Evolutionary conservation across 2,797 vertebrate genomes (phyloP).

Genomic region (Lepus oiostolus): DNA sequence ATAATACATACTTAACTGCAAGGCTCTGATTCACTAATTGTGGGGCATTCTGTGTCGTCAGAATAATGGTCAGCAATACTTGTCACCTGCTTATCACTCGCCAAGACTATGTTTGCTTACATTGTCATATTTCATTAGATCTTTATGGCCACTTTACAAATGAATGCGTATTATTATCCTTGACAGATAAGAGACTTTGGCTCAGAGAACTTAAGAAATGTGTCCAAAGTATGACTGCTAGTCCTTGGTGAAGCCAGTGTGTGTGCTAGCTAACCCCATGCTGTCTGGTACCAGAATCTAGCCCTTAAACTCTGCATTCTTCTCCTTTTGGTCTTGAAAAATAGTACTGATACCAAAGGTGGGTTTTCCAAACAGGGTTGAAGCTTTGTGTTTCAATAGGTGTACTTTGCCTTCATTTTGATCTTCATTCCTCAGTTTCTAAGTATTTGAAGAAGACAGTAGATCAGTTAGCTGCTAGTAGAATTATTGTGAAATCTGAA

Average conservation of each 20-base stretch:
- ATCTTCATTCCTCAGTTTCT: conserved; percentile 43
- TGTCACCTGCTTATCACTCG: neutral
- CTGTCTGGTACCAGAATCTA: neutral
- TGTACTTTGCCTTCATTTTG: neutral
- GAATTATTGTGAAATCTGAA: neutral
- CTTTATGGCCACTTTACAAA: neutral
- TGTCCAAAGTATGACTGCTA: neutral
- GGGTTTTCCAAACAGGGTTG: neutral
- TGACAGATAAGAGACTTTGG: neutral
- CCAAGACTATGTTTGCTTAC: neutral
- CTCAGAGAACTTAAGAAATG: conserved; percentile 29
- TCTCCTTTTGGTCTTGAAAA: conserved; percentile 29
- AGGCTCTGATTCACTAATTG: neutral
- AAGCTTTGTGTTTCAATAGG: neutral
- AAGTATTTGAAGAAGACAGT: neutral
- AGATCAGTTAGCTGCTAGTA: neutral
- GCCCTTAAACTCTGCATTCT: neutral
- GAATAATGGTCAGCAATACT: neutral
- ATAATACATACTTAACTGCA: neutral
- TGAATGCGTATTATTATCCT: neutral
- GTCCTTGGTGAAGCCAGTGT: neutral
- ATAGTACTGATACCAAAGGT: neutral
- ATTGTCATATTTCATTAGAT: neutral
- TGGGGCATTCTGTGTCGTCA: neutral
- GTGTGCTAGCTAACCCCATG: no score